phyloP scores from a whole-genome alignment of 2,113 vertebrate species.

The Budorcas taxicolor region DNA sequence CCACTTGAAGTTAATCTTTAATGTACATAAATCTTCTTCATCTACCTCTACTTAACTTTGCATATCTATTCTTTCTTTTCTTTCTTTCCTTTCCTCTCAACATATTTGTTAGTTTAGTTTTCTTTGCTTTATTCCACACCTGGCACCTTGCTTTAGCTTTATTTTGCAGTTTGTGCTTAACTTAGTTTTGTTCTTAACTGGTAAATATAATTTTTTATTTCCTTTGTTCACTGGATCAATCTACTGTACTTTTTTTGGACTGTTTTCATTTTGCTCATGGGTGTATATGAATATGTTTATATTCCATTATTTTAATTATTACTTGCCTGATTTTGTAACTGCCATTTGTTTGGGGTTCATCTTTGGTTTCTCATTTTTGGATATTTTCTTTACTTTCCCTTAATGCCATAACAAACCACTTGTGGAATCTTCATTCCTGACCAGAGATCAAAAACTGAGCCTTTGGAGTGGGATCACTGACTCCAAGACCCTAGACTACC shows the following conservation, averaged over 20 bases:
- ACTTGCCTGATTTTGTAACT: not conserved
- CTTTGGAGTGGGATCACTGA: not conserved
- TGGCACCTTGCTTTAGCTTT: not conserved
- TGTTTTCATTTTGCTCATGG: not conserved
- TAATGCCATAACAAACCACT: not conserved
- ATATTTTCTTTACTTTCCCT: not conserved
- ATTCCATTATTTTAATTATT: not conserved
- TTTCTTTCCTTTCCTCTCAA: not conserved
- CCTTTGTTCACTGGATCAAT: not conserved
- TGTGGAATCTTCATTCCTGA: not conserved
- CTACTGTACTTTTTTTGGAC: not conserved
- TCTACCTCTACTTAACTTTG: not conserved
- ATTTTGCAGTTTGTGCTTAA: not conserved
- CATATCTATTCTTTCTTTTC: not conserved
- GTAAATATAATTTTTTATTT: not conserved
- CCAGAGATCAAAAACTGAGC: not conserved
- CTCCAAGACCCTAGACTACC: not conserved
- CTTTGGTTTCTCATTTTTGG: not conserved
- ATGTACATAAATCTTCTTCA: not conserved
- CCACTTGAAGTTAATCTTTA: not conserved
- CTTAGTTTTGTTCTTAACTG: not conserved
- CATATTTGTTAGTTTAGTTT: not conserved
- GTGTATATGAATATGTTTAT: not conserved
- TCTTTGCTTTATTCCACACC: not conserved
- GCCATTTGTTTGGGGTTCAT: not conserved